These are phyloP conservation scores for Uria lomvia DNA, from an alignment of 2,113 vertebrate genomes.

Conservation along the genomic window DNA sequence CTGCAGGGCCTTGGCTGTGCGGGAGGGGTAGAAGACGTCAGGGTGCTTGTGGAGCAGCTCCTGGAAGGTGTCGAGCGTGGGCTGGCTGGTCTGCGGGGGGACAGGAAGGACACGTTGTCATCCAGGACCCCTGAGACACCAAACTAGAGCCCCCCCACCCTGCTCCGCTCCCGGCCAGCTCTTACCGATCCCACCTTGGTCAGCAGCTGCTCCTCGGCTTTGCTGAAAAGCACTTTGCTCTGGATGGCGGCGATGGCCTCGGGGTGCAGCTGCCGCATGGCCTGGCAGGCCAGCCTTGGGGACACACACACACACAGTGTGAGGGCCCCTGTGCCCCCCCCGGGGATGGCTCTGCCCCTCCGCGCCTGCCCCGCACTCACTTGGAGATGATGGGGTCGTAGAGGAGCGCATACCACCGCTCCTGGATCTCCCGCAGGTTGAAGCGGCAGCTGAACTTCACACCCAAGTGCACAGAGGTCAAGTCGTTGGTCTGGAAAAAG, in stretches of 20 bases:
- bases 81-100: constrained; percentile 83
- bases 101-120: not conserved
- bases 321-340: not conserved
- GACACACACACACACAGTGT: not conserved
- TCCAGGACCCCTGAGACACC: not conserved
- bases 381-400: constrained; percentile 97
- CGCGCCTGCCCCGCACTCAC: constrained; percentile 68
- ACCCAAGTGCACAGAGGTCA: constrained; percentile 90
- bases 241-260: constrained; percentile 94
- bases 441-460: constrained; percentile 98
- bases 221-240: constrained; percentile 95
- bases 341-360: not conserved
- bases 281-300: constrained; percentile 89
- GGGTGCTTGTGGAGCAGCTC: constrained; percentile 90
- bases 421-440: constrained; percentile 90
- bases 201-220: constrained; percentile 88
- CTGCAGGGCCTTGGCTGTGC: constrained; percentile 89
- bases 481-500: constrained; percentile 85
- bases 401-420: constrained; percentile 93
- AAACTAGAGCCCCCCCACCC: rapidly evolving
- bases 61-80: constrained; percentile 92
- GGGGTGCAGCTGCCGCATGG: constrained; percentile 94
- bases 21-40: constrained; percentile 86
- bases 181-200: constrained; percentile 91
- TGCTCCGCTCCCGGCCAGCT: rapidly evolving